Base-by-base conservation (phyloP, 2,113 vertebrate species). In the Dasypus novemcinctus region DNA sequence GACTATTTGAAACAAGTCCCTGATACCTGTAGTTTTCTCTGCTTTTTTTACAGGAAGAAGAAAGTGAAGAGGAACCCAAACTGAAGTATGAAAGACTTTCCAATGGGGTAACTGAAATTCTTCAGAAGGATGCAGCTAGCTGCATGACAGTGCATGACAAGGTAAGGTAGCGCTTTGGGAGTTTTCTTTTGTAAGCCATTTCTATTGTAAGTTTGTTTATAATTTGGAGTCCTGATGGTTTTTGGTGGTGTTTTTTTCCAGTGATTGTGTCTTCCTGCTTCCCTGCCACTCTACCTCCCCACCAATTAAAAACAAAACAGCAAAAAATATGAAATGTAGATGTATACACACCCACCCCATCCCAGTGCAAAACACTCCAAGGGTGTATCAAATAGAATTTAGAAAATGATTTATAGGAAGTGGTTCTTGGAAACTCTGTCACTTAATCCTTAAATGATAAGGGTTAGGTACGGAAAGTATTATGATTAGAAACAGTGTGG, bases 131-230 rank as follows among this genome's bases (percentile, higher is more conserved):
- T 97, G 99, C 99, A 43, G 99, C 99, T 96, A 99, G 99, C 98
- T 99, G 99, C 96, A 99, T 99, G 99, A 99, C 99, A 0, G 99
- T 99, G 64, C 99, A 99, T 82, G 99, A 99, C 98, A 99, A 99
- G 99, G 99, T 99, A 98, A 96, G 95, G 69, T 33, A 18, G 0
- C 41, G 4, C 23, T 29, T 61, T 29, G 5, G n/a, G 20, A 46
- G 6, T 33, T 68, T 36, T 46, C 23, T 23, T 61, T 31, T 88
- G n/a, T 29, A 52, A 54, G 72, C 54, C 5, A 4, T 49, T 84
- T 75, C 46, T 94, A 0, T 46, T 64, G 4, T 82, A 31, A 36
- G 41, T 83, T 88, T 90, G 36, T 63, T 79, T 93, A 21, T 86
- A 29, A 29, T 59, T 36, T 57, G 27, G 57, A 76, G 23, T 89